phyloP scores from a whole-genome alignment of 2,113 vertebrate genomes.

The Zootoca vivipara region DNA sequence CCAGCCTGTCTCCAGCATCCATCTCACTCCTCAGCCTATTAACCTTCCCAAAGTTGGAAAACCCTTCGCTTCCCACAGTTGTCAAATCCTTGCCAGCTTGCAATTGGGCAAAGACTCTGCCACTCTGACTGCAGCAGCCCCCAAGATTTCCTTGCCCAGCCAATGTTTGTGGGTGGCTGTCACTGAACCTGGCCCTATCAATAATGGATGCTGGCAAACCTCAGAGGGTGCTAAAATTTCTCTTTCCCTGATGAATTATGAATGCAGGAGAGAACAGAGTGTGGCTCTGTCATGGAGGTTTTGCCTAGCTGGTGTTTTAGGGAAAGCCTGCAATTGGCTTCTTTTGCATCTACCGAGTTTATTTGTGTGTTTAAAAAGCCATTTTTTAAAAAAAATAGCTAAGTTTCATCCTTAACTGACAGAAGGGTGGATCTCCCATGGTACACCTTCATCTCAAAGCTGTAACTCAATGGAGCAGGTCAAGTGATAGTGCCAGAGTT shows the following conservation, averaged over 20 bases:
- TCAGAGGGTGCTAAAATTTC: constrained; percentile 83
- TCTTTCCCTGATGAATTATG: constrained; percentile 91
- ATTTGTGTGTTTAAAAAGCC: constrained; percentile 51
- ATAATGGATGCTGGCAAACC: constrained; percentile 87
- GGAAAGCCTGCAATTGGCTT: constrained; percentile 80
- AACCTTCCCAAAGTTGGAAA: constrained; percentile 64
- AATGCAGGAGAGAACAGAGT: constrained; percentile 85
- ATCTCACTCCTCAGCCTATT: constrained; percentile 57
- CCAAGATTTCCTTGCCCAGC: constrained; percentile 52
- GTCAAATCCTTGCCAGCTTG: constrained; percentile 70
- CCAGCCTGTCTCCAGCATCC: constrained; percentile 52
- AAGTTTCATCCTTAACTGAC: constrained; percentile 61
- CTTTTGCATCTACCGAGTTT: constrained; percentile 70
- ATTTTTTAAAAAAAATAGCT: constrained; percentile 55
- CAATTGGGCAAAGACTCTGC: constrained; percentile 72
- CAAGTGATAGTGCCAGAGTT: neutral
- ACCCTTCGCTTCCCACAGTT: constrained; percentile 33
- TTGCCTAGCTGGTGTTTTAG: constrained; percentile 78
- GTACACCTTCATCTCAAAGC: neutral
- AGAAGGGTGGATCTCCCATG: constrained; percentile 42
- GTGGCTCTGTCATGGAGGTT: constrained; percentile 79
- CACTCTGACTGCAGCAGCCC: constrained; percentile 35
- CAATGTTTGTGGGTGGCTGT: constrained; percentile 82
- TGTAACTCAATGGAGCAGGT: neutral
- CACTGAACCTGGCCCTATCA: constrained; percentile 83